Base-by-base conservation (phyloP, 2,888 invertebrate species). In the Lasioglossum zephyrum region DNA sequence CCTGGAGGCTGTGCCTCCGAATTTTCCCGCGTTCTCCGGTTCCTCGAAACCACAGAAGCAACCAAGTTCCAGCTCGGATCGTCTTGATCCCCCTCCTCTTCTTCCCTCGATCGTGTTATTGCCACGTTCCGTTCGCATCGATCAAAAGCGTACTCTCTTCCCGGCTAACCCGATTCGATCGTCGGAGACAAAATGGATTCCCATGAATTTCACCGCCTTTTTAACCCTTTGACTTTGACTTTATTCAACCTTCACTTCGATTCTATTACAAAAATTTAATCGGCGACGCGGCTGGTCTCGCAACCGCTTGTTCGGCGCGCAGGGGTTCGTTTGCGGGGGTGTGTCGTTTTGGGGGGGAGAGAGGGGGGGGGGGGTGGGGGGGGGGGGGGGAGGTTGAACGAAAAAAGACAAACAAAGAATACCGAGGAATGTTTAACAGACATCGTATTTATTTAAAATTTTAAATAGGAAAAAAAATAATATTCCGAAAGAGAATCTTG, bases 391-490 rank as follows among this genome's bases (percentile, higher is more conserved):
- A 2, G 22, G 36, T 22, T 47, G 44, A 74, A 60, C 49, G 49
- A 53, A 44, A 69, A 39, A 74, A 73, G 4, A 82, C 80, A 70
- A 77, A 66, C 60, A 73, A 76, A 77, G 31, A 73, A 53, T 22
- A 41, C n/a, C 41, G 72, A 41, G 26, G 66, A 79, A 73, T 75
- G 31, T 79, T 83, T 79, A 85, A 85, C 85, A 83, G 83, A 80
- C 80, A 76, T 83, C 80, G 83, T 79, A 79, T 85, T 85, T 85
- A 85, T 85, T 85, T 83, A 85, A 85, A 85, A 85, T 85, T 85
- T 85, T 85, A 85, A 85, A 85, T 85, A 85, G 76, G 79, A 83
- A 85, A 85, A 77, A 63, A 85, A 79, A 79, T 76, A 79, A 79
- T 76, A 78, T 72, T 85, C 16, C 16, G 6, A 63, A 39, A 76